Percentiles rank a stretch among this genome's conserved stretches.
Conservation (phyloP, 2,797 vertebrate genomes). For the Lepilemur ruficaudatus region DNA sequence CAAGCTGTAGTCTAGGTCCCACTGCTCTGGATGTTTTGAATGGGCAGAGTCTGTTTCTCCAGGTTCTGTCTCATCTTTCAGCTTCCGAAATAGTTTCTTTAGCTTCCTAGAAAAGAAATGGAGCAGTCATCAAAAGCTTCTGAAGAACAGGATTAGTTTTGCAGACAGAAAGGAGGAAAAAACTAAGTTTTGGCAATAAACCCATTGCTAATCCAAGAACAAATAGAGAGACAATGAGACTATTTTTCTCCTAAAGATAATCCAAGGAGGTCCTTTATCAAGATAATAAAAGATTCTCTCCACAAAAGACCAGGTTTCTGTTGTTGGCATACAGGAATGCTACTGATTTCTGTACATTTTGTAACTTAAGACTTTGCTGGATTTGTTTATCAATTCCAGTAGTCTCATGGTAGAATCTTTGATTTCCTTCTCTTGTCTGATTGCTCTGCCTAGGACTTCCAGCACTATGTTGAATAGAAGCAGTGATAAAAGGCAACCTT, state of each 20-base stretch:
- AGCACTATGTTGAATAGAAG: too few relatives aligned
- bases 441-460: too few relatives aligned
- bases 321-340: too few relatives aligned
- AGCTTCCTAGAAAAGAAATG: constrained; percentile 83
- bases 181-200: neutral
- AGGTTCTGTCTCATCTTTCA: constrained; percentile 89
- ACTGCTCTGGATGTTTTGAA: constrained; percentile 89
- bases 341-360: too few relatives aligned
- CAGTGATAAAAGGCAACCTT: too few relatives aligned
- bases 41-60: constrained; percentile 85
- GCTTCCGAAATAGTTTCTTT: constrained; percentile 90
- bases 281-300: neutral
- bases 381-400: too few relatives aligned
- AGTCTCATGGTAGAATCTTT: too few relatives aligned
- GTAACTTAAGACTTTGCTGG: too few relatives aligned
- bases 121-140: neutral
- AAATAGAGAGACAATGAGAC: neutral
- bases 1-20: constrained; percentile 92
- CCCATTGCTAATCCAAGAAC: neutral
- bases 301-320: neutral
- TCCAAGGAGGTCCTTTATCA: neutral
- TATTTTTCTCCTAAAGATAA: neutral
- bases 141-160: neutral
- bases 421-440: too few relatives aligned
- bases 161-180: neutral